These are phyloP conservation scores for Pseudopodoces humilis DNA, from an alignment of 2,113 vertebrate genomes.

Conservation along the genomic window DNA sequence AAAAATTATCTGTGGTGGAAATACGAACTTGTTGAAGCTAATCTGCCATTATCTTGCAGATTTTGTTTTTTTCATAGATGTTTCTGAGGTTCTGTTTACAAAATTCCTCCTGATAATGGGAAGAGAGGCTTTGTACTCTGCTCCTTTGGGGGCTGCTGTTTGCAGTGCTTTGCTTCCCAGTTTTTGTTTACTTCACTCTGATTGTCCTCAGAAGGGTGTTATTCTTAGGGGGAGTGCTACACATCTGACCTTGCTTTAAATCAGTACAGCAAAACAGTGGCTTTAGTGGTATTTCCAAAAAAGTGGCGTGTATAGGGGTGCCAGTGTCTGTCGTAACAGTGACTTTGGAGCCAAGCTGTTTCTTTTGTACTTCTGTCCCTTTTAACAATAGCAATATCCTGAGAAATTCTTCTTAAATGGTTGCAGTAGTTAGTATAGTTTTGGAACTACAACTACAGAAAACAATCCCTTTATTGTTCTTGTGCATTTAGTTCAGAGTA, in stretches of 20 bases:
- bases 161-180: background rate
- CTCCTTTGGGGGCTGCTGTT: background rate
- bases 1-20: background rate
- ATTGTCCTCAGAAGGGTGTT: background rate
- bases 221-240: background rate
- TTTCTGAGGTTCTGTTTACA: background rate
- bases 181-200: background rate
- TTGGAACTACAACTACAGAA: background rate
- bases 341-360: background rate
- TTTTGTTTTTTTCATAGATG: background rate
- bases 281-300: background rate
- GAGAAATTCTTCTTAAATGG: background rate
- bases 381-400: background rate
- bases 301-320: fast-evolving
- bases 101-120: background rate
- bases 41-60: background rate
- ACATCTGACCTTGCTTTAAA: background rate
- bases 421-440: background rate
- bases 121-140: background rate
- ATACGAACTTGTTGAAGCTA: background rate
- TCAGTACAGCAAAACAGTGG: background rate
- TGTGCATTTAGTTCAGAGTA: background rate
- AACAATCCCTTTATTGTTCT: background rate
- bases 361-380: background rate
- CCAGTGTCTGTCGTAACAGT: background rate